Evolutionary conservation across 2,888 invertebrate species (phyloP), one percentile per base, ranked within the genome.

Genomic region (Volucella inanis): DNA sequence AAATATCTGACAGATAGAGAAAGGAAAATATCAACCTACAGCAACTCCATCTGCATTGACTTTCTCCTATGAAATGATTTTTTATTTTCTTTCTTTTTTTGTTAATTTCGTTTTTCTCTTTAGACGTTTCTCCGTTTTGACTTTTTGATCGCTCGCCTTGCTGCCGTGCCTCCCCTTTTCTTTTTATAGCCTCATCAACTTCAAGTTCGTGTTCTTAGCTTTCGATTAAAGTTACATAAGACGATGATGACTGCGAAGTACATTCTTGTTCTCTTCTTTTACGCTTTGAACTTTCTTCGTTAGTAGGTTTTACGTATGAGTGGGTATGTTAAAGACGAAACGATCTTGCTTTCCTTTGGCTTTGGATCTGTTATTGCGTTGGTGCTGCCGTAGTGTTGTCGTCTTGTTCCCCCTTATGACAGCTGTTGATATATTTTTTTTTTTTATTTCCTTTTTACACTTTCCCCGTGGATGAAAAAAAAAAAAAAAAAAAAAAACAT

Each of bases 391-490:
- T n/a, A n/a, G n/a, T n/a, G n/a, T n/a, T 70, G 49, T 43, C 38
- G 55, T 50, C 88, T 88, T 83, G 88, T 89, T 88, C 88, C 88
- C 89, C 87, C 88, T 89, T 89, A 89, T 87, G 87, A 84, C 81
- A 85, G 72, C 80, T 74, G 67, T 57, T 62, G 22, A 47, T n/a
- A 47, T 39, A 87, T 87, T 87, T 74, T 81, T 87, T 87, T 65
- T 83, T 67, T 68, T 81, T 87, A 50, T 62, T 89, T 77, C 77
- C 85, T 77, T 89, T 90, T 89, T 65, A 68, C 87, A 89, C 90
- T 91, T 91, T 90, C 90, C 91, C 90, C 90, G 88, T 77, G 80
- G 59, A 59, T 81, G 59, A 31, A 49, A 12, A 15, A 54, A 45
- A 22, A 78, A 89, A 88, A 88, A 88, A 88, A 89, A 88, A 89